These are phyloP conservation scores for Meloe dianella DNA, from an alignment of 2,888 invertebrate genomes.

Conservation along the genomic window DNA sequence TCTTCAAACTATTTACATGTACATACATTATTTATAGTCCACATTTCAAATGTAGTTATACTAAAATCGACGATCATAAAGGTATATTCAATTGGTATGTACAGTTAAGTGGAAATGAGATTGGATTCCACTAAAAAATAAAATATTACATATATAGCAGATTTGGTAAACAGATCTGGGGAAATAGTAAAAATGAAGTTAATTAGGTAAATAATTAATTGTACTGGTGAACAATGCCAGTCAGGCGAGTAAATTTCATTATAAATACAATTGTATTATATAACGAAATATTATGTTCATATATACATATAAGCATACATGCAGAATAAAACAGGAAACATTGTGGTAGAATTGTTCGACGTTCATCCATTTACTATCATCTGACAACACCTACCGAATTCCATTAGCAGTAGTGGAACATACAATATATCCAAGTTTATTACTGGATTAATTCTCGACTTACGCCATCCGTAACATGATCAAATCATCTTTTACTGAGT, in stretches of 20 bases:
- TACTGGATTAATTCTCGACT: slow-evolving; percentile 34
- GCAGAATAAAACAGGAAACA: slow-evolving; percentile 25
- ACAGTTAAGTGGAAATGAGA: background rate
- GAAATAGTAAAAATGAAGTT: slow-evolving; percentile 11
- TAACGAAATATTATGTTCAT: background rate
- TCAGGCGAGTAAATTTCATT: slow-evolving; percentile 15
- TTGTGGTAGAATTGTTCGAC: slow-evolving; percentile 21
- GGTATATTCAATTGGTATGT: background rate
- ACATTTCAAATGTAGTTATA: background rate
- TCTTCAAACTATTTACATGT: too few relatives aligned
- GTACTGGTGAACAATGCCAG: background rate
- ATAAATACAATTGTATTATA: slow-evolving; percentile 14
- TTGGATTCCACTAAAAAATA: background rate
- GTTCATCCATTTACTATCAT: slow-evolving; percentile 32
- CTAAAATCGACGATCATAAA: background rate
- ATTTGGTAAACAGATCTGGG: background rate
- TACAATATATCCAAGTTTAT: slow-evolving; percentile 32
- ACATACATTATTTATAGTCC: background rate
- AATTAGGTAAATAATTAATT: slow-evolving; percentile 11
- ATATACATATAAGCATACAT: background rate
- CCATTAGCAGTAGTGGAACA: slow-evolving; percentile 32
- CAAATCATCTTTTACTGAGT: slow-evolving; percentile 28
- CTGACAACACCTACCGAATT: slow-evolving; percentile 34
- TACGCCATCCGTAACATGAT: slow-evolving; percentile 27
- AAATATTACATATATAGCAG: background rate